Base-by-base conservation (phyloP, 2,113 vertebrate species). In the Oxygymnocypris stewartii region DNA sequence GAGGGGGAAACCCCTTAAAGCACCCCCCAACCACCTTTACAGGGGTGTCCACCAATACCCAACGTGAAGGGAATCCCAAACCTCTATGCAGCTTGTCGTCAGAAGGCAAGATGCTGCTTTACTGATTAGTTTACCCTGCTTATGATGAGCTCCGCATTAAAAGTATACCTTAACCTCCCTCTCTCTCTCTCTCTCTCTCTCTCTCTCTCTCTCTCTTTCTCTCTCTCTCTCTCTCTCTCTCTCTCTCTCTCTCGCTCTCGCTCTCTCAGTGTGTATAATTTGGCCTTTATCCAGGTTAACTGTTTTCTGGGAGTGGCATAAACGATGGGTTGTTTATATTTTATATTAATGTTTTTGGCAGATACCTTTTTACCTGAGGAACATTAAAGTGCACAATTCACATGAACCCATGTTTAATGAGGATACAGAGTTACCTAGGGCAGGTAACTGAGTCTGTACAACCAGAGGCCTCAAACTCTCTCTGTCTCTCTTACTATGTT, bases 51-150 rank as follows among this genome's bases (percentile, higher is more conserved):
- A 18, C 57, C 6, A 13, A 49, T 81, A 57, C 18, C 3, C 40
- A 2, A 71, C 40, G 16, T 54, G 2, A 49, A 89, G 91, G 94
- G 93, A 93, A 94, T 93, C 94, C 94, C 91, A 84, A 87, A 61
- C 35, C 23, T 12, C 88, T 93, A 90, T 92, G 93, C 90, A 93
- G 84, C 57, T 89, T 93, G 92, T 94, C 92, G 88, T 88, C 74
- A 73, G 76, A 71, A 67, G 20, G 87, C 61, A 35, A 91, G 91
- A 91, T 93, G 84, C 20, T 85, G 42, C 84, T 35, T 54, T 79
- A 37, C 69, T 89, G 92, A 92, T 93, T 82, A 87, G 16, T 84
- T 65, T n/a, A 12, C 35, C n/a, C 31, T 31, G 23, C 57, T 16
- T 18, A 42, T 49, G 23, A 37, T 63, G 35, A 81, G 16, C n/a